These are phyloP conservation scores for Nomada hirtipes DNA, from an alignment of 2,888 invertebrate species.

Conservation along the genomic window DNA sequence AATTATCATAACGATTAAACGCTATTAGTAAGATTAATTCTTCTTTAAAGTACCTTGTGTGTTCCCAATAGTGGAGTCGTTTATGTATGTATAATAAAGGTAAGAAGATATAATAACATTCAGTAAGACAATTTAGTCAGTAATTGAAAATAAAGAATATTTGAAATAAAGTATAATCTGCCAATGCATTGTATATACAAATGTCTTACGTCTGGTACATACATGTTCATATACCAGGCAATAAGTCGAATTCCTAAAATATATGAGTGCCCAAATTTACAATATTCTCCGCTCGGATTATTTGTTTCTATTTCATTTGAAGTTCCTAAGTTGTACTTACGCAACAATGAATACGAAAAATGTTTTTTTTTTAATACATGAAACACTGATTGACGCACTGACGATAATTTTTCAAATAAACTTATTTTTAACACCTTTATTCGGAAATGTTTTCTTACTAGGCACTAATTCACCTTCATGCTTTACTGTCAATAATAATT, in stretches of 20 bases:
- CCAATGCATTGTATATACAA: conserved; percentile 44
- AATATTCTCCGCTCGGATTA: conserved; percentile 26
- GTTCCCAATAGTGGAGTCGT: conserved; percentile 48
- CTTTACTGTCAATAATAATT: conserved; percentile 23
- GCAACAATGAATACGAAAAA: conserved; percentile 1
- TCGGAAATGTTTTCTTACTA: conserved; percentile 22
- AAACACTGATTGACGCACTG: background rate
- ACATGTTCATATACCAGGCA: background rate
- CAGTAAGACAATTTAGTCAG: conserved; percentile 8
- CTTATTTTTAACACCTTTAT: background rate
- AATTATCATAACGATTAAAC: conserved; percentile 43
- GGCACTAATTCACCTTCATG: conserved; percentile 36
- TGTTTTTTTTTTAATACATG: background rate
- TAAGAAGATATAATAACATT: conserved; percentile 19
- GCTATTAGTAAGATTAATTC: conserved; percentile 21
- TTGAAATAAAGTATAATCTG: background rate
- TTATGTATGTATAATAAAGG: conserved; percentile 32
- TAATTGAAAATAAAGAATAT: conserved; percentile 3
- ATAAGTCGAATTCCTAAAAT: conserved; percentile 42
- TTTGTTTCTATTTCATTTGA: conserved; percentile 8
- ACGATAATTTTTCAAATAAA: conserved; percentile 9
- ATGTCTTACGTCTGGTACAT: conserved; percentile 25
- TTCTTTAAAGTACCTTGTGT: conserved; percentile 41
- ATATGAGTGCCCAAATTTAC: conserved; percentile 46
- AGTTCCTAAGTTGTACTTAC: background rate